These are phyloP conservation scores for Cheilosia pagana DNA, from an alignment of 2,888 invertebrate genomes.

Conservation along the genomic window DNA sequence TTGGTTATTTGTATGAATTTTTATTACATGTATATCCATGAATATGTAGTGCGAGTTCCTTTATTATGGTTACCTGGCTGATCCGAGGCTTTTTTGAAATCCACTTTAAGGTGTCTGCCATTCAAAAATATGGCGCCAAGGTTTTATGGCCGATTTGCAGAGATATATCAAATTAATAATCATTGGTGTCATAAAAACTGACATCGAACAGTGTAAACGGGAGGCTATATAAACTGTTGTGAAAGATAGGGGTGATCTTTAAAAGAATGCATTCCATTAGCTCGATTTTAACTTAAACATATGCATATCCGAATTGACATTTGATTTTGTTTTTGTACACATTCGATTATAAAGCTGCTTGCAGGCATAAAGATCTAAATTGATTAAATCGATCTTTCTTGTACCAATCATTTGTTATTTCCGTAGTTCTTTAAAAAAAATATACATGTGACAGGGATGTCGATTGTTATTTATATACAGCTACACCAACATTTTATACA, in stretches of 20 bases:
- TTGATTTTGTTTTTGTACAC: too few relatives aligned
- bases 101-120: conserved; percentile 40
- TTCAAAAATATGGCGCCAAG: conserved; percentile 31
- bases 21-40: conserved; percentile 82
- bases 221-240: background rate
- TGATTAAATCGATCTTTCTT: too few relatives aligned
- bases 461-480: too few relatives aligned
- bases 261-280: background rate
- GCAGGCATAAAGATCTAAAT: too few relatives aligned
- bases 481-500: too few relatives aligned
- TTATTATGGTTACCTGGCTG: conserved; percentile 55
- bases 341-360: too few relatives aligned
- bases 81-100: conserved; percentile 32
- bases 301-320: too few relatives aligned
- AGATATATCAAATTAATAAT: conserved; percentile 68
- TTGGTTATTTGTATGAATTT: conserved; percentile 80
- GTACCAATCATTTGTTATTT: too few relatives aligned
- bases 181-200: conserved; percentile 52
- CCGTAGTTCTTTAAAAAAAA: too few relatives aligned
- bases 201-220: conserved; percentile 2
- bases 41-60: conserved; percentile 79
- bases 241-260: background rate
- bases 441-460: too few relatives aligned
- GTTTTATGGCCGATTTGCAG: conserved; percentile 58
- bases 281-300: too few relatives aligned